Base-by-base conservation (phyloP, 2,797 vertebrate species). In the Bovichtus diacanthus region DNA sequence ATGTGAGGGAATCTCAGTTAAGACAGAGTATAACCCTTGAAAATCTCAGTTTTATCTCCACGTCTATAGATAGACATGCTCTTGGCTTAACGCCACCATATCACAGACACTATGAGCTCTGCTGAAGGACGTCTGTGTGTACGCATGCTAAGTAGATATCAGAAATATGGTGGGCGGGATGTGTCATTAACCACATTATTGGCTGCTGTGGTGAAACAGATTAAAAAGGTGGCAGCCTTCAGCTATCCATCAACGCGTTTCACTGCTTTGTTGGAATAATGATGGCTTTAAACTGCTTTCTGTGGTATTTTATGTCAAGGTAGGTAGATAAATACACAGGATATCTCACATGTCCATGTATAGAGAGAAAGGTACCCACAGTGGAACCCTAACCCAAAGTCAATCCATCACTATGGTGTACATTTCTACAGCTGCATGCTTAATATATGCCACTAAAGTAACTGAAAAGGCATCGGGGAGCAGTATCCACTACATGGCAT, bases 121-220 rank as follows among this genome's bases (percentile, higher is more conserved):
- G 49, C 76, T 76, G 76, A 85, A 81, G 80, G 76, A 29, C 36
- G 2, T 55, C 39, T 84, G 78, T 85, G 86, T 44, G 61, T 23
- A 15, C 13, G 80, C 84, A 84, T 88, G 53, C 68, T 87, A 83
- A 87, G 46, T 50, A 71, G 78, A 81, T 74, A 83, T 85, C 59
- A 70, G 67, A 64, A 59, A 50, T 13, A 58, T 1, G 9, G 78
- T 80, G 64, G 70, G 81, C 0, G 16, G 47, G 25, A 54, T 61
- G 61, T 74, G 79, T 74, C 78, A 71, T 88, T 78, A 84, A 74
- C 27, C 56, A 58, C 70, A 67, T 79, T 75, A 84, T 80, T 68
- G 81, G 71, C 77, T 81, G 31, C 59, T 55, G 69, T 43, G 63
- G 49, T 68, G 27, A 77, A 82, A 71, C 21, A 68, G 70, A 88